phyloP scores from a whole-genome alignment of 2,113 vertebrate species.

The Thunnus thynnus region DNA sequence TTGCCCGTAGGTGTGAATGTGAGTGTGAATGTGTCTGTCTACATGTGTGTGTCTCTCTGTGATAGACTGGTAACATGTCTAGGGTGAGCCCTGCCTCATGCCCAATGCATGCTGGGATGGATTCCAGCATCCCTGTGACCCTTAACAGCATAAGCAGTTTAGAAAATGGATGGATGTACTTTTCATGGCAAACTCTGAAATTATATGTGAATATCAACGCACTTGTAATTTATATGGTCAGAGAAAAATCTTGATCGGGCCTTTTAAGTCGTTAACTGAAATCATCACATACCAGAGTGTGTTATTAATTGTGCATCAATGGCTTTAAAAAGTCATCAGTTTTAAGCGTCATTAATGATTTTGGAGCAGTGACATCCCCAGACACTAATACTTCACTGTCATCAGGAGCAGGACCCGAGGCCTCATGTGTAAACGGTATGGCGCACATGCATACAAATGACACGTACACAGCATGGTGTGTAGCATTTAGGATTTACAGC shows the following conservation, averaged over 20 bases:
- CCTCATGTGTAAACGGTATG: slow-evolving; percentile 13
- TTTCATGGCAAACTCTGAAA: background rate
- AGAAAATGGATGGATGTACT: slow-evolving; percentile 20
- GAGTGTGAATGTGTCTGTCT: slow-evolving; percentile 49
- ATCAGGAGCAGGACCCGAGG: slow-evolving; percentile 14
- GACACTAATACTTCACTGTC: slow-evolving; percentile 57
- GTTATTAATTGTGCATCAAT: slow-evolving; percentile 42
- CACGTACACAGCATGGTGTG: background rate
- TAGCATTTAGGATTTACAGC: background rate
- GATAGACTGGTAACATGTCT: slow-evolving; percentile 57
- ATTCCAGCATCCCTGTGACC: background rate
- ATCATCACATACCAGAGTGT: slow-evolving; percentile 1
- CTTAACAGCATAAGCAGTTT: slow-evolving; percentile 13
- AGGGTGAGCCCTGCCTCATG: background rate
- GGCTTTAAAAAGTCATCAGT: slow-evolving; percentile 47
- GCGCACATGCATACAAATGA: slow-evolving; percentile 46
- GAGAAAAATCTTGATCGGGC: background rate
- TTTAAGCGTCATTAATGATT: slow-evolving; percentile 56
- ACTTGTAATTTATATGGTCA: background rate
- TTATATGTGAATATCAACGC: background rate
- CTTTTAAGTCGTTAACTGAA: slow-evolving; percentile 1
- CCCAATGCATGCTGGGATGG: slow-evolving; percentile 43
- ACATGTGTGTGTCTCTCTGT: slow-evolving; percentile 44
- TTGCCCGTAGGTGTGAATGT: slow-evolving; percentile 48
- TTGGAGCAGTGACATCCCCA: slow-evolving; percentile 44